Conservation (phyloP, 92 coral and sea anemone species). For the Siderastrea radians region DNA sequence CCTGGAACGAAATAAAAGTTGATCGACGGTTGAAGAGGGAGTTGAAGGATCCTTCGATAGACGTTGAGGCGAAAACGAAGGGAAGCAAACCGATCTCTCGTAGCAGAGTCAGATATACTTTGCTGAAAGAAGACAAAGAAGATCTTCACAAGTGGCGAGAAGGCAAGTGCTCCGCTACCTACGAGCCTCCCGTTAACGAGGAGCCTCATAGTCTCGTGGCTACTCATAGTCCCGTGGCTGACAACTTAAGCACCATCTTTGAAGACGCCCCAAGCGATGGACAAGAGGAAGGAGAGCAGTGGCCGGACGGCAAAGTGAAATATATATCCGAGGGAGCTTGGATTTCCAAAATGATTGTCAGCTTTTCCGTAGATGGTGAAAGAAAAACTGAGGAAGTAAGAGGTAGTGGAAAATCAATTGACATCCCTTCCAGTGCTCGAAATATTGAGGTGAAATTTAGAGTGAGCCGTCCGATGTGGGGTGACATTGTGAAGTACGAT, state of each 20-base stretch:
- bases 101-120: neutral
- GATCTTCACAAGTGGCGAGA: neutral
- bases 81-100: neutral
- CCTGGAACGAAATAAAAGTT: conserved; percentile 2
- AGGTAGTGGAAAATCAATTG: conserved; percentile 47
- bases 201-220: neutral
- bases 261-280: neutral
- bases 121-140: neutral
- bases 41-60: conserved; percentile 1
- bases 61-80: neutral
- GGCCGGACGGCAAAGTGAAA: conserved; percentile 14
- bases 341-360: conserved; percentile 63
- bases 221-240: neutral
- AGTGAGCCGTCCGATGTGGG: conserved; percentile 50
- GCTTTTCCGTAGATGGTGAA: conserved; percentile 1
- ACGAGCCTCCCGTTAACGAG: neutral
- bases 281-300: neutral
- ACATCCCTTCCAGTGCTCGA: conserved; percentile 49
- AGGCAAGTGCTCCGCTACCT: neutral
- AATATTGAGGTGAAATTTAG: conserved; percentile 48
- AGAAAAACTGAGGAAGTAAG: conserved; percentile 9
- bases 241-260: neutral
- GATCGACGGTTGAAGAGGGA: neutral
- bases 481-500: conserved; percentile 72
- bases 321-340: conserved; percentile 57